Conservation (phyloP, 2,113 vertebrate species). For the Cyprinodon brontotheroides region DNA sequence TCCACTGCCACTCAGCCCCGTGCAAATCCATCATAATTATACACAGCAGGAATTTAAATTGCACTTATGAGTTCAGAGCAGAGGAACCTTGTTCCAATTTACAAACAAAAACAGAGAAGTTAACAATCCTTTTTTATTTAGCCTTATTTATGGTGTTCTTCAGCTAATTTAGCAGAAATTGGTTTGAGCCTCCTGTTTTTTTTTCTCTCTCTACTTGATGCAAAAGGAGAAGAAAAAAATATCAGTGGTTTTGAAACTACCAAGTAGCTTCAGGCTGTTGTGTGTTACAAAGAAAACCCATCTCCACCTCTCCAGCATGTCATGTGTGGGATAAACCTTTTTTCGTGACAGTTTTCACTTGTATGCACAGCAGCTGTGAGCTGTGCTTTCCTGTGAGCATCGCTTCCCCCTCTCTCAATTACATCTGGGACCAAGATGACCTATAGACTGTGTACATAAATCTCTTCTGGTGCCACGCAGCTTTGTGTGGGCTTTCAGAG, state of each 20-base stretch:
- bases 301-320: slow-evolving; percentile 20
- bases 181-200: slow-evolving; percentile 28
- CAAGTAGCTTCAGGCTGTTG: slow-evolving; percentile 15
- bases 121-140: slow-evolving; percentile 48
- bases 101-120: slow-evolving; percentile 42
- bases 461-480: slow-evolving; percentile 34
- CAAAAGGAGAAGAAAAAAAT: slow-evolving; percentile 8
- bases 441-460: slow-evolving; percentile 45
- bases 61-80: slow-evolving; percentile 57
- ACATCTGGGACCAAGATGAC: slow-evolving; percentile 55
- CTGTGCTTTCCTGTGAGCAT: slow-evolving; percentile 35
- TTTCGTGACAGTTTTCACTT: slow-evolving; percentile 56
- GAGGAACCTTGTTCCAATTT: slow-evolving; percentile 50
- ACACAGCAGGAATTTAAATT: slow-evolving; percentile 68
- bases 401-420: slow-evolving; percentile 47
- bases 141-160: slow-evolving; percentile 41
- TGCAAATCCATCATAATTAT: slow-evolving; percentile 75
- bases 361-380: slow-evolving; percentile 38
- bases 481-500: slow-evolving; percentile 12
- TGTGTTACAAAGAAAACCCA: slow-evolving; percentile 35
- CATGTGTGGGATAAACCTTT: slow-evolving; percentile 42
- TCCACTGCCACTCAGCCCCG: slow-evolving; percentile 57
- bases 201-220: slow-evolving; percentile 15
- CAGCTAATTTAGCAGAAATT: slow-evolving; percentile 28
- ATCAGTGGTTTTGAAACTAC: slow-evolving; percentile 5